Base-by-base conservation (phyloP, 1,140 invertebrate species). In the Drosophila pruinosa region DNA sequence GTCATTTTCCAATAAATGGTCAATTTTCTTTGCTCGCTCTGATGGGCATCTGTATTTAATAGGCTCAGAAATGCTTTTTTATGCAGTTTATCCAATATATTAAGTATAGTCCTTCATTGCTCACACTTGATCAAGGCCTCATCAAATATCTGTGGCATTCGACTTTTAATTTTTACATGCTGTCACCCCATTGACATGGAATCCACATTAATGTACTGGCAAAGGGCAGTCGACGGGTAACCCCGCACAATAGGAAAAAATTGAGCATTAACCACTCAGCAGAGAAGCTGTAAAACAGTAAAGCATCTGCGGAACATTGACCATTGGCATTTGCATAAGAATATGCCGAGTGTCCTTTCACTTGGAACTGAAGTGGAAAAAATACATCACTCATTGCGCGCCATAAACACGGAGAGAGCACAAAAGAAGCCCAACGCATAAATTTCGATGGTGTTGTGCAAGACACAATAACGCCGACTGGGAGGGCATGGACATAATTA, bases 381-480 rank as follows among this genome's bases (percentile, higher is more conserved):
- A 57, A 75, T 53, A 78, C 79, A 78, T 78, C 57, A 75, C 65
- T 82, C 72, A 78, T 67, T 56, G 58, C 62, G 21, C 38, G 39
- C 48, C 53, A 70, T 74, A 74, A 77, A 73, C 73, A 78, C 45
- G 50, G 53, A 12, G 53, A 50, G 31, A n/a, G n/a, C 24, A 39
- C 45, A 54, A 69, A 75, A 79, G 61, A 76, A 69, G 28, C 43
- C 61, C 53, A 62, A 59, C 62, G 67, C 76, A 83, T 83, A 79
- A 75, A 83, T 83, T 85, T 59, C 53, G 14, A 19, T 45, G 61
- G 59, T 36, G 26, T 57, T 36, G 26, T 57, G 38, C 43, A 43
- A 68, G 73, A 71, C 74, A 65, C 24, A 50, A 64, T 65, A 64
- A 31, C 70, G 6, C 0, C 15, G 12, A 14, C 14, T 1, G 45